Conservation (phyloP, 2,888 invertebrate species). For the Drosophila neutralis region DNA sequence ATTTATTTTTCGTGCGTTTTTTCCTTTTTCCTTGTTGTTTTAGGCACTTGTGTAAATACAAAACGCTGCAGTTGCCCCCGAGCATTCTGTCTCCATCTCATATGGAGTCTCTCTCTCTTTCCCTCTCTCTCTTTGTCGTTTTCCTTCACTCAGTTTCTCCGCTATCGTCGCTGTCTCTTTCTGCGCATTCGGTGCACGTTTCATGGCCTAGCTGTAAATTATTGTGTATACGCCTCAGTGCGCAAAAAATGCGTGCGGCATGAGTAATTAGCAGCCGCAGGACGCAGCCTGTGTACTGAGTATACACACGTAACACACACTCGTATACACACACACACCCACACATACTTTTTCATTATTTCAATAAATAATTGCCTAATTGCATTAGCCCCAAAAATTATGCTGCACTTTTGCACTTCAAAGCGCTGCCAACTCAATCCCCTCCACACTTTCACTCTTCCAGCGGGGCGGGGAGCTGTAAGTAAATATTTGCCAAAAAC, state of each 20-base stretch:
- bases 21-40: slow-evolving; percentile 17
- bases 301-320: neutral
- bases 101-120: neutral
- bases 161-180: slow-evolving; percentile 14
- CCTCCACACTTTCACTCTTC: slow-evolving; percentile 28
- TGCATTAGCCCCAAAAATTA: slow-evolving; percentile 72
- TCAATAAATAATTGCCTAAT: slow-evolving; percentile 71
- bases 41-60: slow-evolving; percentile 38
- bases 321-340: slow-evolving; percentile 10
- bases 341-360: slow-evolving; percentile 17
- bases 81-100: neutral
- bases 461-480: neutral
- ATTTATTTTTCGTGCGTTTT: slow-evolving; percentile 22
- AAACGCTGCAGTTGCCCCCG: slow-evolving; percentile 26
- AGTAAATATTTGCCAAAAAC: slow-evolving; percentile 48
- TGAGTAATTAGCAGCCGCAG: slow-evolving; percentile 71
- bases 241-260: slow-evolving; percentile 75
- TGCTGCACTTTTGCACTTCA: slow-evolving; percentile 79
- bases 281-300: neutral
- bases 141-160: slow-evolving; percentile 1
- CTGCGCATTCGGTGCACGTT: slow-evolving; percentile 76
- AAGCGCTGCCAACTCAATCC: slow-evolving; percentile 41
- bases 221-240: slow-evolving; percentile 82
- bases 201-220: slow-evolving; percentile 61
- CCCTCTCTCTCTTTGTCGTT: neutral